These are phyloP conservation scores for Natator depressus DNA, from an alignment of 2,113 vertebrate species.

Conservation along the genomic window DNA sequence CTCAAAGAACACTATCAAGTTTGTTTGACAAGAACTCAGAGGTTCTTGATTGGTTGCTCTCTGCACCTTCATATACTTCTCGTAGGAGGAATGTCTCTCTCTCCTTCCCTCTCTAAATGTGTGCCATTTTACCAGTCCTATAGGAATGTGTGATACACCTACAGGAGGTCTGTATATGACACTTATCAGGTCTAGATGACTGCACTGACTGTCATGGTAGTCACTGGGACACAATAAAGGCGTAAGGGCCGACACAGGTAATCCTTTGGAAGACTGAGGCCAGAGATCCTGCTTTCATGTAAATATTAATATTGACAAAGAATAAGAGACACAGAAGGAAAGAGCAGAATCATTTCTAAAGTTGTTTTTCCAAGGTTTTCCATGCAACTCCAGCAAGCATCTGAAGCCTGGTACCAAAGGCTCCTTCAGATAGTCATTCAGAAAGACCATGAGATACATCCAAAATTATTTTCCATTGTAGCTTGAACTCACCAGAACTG, in stretches of 20 bases:
- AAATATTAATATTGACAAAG: not conserved
- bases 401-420: fast-evolving
- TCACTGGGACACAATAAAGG: not conserved
- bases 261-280: not conserved
- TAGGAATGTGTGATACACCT: not conserved
- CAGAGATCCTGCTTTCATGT: not conserved
- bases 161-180: not conserved
- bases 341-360: not conserved
- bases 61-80: not conserved
- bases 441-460: not conserved
- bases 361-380: not conserved
- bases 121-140: not conserved
- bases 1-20: not conserved
- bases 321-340: not conserved
- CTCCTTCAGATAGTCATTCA: not conserved
- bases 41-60: no score
- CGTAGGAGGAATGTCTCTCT: not conserved
- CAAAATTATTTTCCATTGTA: no score
- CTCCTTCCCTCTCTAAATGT: not conserved
- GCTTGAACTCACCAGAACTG: constrained; percentile 77
- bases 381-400: not conserved
- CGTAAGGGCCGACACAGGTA: not conserved
- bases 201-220: not conserved
- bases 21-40: not conserved
- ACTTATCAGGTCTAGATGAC: not conserved